phyloP scores from a whole-genome alignment of 2,797 vertebrate species.

The Lepus oiostolus region DNA sequence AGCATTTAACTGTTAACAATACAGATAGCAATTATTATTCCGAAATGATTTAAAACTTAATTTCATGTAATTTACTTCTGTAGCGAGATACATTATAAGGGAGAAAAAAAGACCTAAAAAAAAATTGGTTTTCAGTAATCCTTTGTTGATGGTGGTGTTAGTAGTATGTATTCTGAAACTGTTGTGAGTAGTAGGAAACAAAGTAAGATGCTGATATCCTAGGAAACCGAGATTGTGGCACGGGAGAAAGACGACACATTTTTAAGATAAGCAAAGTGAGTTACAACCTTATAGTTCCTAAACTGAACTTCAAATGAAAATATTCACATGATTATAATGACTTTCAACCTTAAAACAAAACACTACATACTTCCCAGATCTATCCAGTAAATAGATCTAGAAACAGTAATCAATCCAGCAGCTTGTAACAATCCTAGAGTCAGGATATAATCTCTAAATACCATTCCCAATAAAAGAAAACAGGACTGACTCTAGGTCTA shows the following conservation, averaged over 20 bases:
- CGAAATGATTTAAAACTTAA: conserved; percentile 16
- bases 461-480: not conserved
- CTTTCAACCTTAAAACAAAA: conserved; percentile 23
- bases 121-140: not conserved
- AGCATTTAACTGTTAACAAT: not conserved
- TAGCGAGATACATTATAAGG: not conserved
- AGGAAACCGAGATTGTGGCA: not conserved
- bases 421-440: not conserved
- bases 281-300: not conserved
- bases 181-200: not conserved
- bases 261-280: not conserved
- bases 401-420: not conserved
- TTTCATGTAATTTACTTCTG: not conserved
- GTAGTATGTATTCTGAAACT: not conserved
- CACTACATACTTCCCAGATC: not conserved
- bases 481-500: not conserved
- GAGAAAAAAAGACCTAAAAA: not conserved
- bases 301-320: conserved; percentile 16
- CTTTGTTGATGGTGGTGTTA: not conserved
- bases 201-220: not conserved
- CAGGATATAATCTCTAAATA: not conserved
- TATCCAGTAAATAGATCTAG: not conserved
- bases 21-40: not conserved
- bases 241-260: not conserved
- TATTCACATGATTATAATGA: not conserved